Evolutionary conservation across 2,888 invertebrate species (phyloP), one percentile per base, ranked within the genome.

Genomic region (Acleris emargana): DNA sequence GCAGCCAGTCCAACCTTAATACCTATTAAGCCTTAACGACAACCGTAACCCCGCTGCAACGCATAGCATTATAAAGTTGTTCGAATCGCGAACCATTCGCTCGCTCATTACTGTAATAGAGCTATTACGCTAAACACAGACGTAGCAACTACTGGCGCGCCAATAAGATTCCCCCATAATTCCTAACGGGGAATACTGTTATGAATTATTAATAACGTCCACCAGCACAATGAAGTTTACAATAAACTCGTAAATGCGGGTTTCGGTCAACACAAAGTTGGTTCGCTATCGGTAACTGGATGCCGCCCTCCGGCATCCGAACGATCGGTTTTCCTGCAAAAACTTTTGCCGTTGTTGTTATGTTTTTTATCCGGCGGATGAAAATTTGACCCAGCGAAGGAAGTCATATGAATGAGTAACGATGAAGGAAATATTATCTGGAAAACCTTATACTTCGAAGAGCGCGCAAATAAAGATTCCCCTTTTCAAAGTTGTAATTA

Each of bases 91-190:
- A 70, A 69, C 77, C 76, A 58, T 76, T 72, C 73, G 76, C 70
- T 73, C 74, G 68, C 75, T 80, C 75, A 84, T 86, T 86, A 80
- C 69, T 77, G 78, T 84, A 88, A 88, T 87, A 82, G 84, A 87
- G 85, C 81, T 75, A 87, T 88, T 87, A 85, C 75, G 71, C 81
- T 82, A 82, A 86, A 81, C 73, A 78, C 73, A 80, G 76, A 73
- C 76, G 76, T 73, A 69, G 69, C 64, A 73, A 71, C 70, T 69
- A 72, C 72, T 73, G 72, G 71, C 70, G 75, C 76, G 76, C 77
- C 81, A 80, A 84, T 84, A 80, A 77, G 78, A 81, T 79, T 73
- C 78, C 76, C 77, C 78, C 76, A 76, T 80, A 81, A 70, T 69
- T 70, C 75, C 73, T 67, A 75, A 73, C 74, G 74, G 69, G 75